phyloP scores from a whole-genome alignment of 2,113 vertebrate genomes.

The Phylloscopus trochilus region DNA sequence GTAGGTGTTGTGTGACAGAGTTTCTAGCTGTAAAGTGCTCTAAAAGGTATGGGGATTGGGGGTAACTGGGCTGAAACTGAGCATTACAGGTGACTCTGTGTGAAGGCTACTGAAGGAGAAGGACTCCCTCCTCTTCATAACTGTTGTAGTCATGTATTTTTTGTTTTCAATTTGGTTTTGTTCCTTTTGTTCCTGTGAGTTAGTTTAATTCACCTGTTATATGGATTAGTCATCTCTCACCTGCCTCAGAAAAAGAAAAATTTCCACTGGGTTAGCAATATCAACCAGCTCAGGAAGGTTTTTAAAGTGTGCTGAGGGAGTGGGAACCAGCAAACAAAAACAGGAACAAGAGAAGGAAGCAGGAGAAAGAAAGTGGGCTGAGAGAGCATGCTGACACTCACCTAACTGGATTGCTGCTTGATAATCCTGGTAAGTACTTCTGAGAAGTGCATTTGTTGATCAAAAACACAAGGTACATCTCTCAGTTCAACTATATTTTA shows the following conservation, averaged over 20 bases:
- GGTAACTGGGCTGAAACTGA: background rate
- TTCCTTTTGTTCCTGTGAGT: rapidly evolving
- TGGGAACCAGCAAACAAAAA: background rate
- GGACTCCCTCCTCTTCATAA: background rate
- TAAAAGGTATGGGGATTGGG: rapidly evolving
- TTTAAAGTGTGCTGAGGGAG: background rate
- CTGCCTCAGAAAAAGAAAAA: background rate
- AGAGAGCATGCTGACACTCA: background rate
- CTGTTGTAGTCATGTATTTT: background rate
- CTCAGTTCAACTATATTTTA: background rate
- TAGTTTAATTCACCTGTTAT: background rate
- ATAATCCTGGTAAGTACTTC: background rate
- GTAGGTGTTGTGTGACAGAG: background rate
- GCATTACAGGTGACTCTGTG: background rate
- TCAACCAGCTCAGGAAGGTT: background rate
- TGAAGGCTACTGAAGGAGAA: background rate
- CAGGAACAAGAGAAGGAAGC: background rate
- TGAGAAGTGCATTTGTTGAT: background rate
- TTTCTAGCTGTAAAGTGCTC: background rate
- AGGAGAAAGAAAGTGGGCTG: background rate
- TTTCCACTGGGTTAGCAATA: background rate
- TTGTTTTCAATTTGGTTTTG: background rate
- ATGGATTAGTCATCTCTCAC: background rate
- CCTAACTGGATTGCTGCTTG: background rate
- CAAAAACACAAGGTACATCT: background rate